Percentiles rank a stretch among this genome's conserved stretches.
These are phyloP conservation scores for Lithobates pipiens DNA, from an alignment of 2,797 vertebrate genomes.

Conservation along the genomic window DNA sequence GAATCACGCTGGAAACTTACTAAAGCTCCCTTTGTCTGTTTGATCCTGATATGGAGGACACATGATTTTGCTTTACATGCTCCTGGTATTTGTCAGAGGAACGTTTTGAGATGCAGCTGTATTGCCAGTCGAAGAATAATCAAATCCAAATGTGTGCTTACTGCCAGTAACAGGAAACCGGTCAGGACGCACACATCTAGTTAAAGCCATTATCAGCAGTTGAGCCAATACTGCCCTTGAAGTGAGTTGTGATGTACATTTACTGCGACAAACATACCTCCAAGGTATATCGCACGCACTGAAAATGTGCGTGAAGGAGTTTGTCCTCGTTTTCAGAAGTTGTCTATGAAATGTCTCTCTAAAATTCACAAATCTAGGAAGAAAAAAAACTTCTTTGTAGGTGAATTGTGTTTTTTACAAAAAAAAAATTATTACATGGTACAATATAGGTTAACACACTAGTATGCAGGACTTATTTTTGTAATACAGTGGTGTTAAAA, in stretches of 20 bases:
- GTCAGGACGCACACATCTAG: neutral
- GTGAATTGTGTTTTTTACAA: too few relatives aligned
- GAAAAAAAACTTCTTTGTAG: too few relatives aligned
- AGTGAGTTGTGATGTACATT: neutral
- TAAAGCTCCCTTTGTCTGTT: slow-evolving; percentile 46
- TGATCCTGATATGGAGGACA: slow-evolving; percentile 23
- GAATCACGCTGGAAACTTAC: neutral
- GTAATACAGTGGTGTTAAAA: too few relatives aligned
- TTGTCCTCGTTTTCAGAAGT: neutral
- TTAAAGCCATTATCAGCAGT: neutral
- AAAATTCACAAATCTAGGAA: too few relatives aligned
- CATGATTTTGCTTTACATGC: slow-evolving; percentile 1
- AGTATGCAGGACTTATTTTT: too few relatives aligned
- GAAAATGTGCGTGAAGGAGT: neutral
- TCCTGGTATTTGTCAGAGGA: slow-evolving; percentile 27
- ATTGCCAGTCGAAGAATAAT: slow-evolving; percentile 19
- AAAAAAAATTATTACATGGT: too few relatives aligned
- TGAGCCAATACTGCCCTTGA: neutral
- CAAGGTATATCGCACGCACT: neutral
- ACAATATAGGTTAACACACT: too few relatives aligned
- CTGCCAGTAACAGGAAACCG: neutral
- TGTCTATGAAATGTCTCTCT: neutral
- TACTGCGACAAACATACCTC: neutral
- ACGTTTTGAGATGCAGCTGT: slow-evolving; percentile 1
- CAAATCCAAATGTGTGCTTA: slow-evolving; percentile 9